Evolutionary conservation across 1,140 invertebrate species (phyloP), one percentile per base, ranked within the genome.

Genomic region (Lineus longissimus): DNA sequence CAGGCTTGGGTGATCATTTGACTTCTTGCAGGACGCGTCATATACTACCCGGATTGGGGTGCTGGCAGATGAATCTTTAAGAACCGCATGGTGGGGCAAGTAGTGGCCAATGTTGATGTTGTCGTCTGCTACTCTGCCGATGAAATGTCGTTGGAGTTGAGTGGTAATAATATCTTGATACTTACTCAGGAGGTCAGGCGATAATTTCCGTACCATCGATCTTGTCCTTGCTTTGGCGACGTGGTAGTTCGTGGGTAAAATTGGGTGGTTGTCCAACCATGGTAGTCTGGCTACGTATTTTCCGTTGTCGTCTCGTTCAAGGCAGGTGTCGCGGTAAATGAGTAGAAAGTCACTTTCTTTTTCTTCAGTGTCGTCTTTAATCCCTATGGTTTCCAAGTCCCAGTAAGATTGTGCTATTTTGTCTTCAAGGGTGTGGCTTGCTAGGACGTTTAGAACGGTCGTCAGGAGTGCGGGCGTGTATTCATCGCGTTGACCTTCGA

Each of bases 301-400:
- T 6, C 47, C 47, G n/a, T 51, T n/a, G 6, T 51, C 47, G n/a
- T 51, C 25, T 9, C 47, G 6, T 9, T 51, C n/a, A n/a, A 51
- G 33, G 33, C 33, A 36, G 33, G 4, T 4, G 4, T 4, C 33
- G 33, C 6, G 4, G 33, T 36, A 36, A 4, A 7, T 4, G 15
- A 7, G 6, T 15, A 36, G 4, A 15, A 36, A 36, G 15, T 36
- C 33, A 15, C 6, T 4, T 36, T 36, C 33, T 15, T 36, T 36
- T 36, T 36, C 33, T 4, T 36, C 15, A 4, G 33, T 36, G 4
- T 51, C 47, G 4, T 51, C 47, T 4, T n/a, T 51, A n/a, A 51
- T 51, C n/a, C 47, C 47, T 6, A 51, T 51, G n/a, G 47, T 51
- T 51, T 51, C 47, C n/a, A 51, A n/a, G 6, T 51, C 47, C 47